These are phyloP conservation scores for Drosophila dives DNA, from an alignment of 2,888 invertebrate genomes.

Conservation along the genomic window DNA sequence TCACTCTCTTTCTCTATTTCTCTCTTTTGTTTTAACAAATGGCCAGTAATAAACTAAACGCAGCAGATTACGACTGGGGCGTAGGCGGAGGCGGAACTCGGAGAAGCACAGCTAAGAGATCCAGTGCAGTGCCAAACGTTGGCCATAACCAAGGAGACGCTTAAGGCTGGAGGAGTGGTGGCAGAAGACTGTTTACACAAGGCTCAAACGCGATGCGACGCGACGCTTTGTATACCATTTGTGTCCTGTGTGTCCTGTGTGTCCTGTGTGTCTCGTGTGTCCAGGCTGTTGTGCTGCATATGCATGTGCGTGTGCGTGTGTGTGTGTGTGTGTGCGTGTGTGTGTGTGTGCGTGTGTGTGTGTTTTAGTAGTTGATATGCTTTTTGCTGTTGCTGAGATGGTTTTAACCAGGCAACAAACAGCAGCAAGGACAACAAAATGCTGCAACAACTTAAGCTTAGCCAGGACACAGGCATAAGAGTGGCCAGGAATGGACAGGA, in stretches of 20 bases:
- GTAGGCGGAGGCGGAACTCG: slow-evolving; percentile 3
- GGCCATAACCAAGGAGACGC: slow-evolving; percentile 1
- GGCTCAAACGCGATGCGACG: not conserved
- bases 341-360: slow-evolving; percentile 15
- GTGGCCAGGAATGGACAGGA: slow-evolving; percentile 24
- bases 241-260: slow-evolving; percentile 13
- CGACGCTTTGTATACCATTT: slow-evolving; percentile 7
- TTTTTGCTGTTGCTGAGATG: slow-evolving; percentile 55
- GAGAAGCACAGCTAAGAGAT: slow-evolving; percentile 1
- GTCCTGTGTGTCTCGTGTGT: slow-evolving; percentile 16
- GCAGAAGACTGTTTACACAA: not conserved
- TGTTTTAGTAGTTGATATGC: slow-evolving; percentile 52
- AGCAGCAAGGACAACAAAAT: slow-evolving; percentile 46
- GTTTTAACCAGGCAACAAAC: slow-evolving; percentile 60
- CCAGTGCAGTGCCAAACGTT: not conserved
- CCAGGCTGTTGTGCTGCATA: slow-evolving; percentile 9
- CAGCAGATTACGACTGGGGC: slow-evolving; percentile 61
- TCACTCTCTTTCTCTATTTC: not conserved
- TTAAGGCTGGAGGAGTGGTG: not conserved
- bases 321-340: too few species aligned
- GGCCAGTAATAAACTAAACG: slow-evolving; percentile 71
- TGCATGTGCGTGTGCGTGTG: slow-evolving; percentile 7
- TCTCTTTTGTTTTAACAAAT: slow-evolving; percentile 66
- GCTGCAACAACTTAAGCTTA: slow-evolving; percentile 73
- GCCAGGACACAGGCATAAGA: slow-evolving; percentile 61